Percentiles rank a stretch among this genome's conserved stretches.
Conservation (phyloP, 2,113 vertebrate species). For the Perca fluviatilis region DNA sequence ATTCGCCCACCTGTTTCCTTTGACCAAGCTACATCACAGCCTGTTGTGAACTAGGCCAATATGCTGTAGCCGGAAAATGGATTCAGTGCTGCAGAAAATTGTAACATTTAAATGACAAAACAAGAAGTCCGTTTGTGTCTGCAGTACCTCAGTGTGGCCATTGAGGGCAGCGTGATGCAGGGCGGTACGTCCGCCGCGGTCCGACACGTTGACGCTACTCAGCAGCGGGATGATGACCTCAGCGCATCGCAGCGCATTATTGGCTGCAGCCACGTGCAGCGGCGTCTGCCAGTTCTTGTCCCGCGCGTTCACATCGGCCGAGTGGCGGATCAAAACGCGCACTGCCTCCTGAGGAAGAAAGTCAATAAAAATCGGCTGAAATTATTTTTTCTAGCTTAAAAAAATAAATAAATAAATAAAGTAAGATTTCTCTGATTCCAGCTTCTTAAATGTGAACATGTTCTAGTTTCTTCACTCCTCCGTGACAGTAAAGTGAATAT, state of each 20-base stretch:
- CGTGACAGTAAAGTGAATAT: no score
- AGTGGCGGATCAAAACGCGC: slow-evolving; percentile 94
- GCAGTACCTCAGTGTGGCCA: slow-evolving; percentile 92
- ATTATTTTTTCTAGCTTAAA: no score
- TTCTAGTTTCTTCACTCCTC: no score
- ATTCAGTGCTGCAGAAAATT: background rate
- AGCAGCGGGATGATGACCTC: slow-evolving; percentile 94
- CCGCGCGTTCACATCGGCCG: slow-evolving; percentile 94
- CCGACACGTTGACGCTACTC: slow-evolving; percentile 96
- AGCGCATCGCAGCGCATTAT: slow-evolving; percentile 92
- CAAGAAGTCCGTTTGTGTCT: background rate
- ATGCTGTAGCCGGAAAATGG: no score
- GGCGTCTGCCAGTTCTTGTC: slow-evolving; percentile 99
- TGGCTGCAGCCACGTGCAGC: slow-evolving; percentile 93
- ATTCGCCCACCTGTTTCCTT: slow-evolving; percentile 53
- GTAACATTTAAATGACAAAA: no score
- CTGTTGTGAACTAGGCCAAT: background rate
- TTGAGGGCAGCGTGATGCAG: slow-evolving; percentile 97
- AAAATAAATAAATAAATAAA: no score
- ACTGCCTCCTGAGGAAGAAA: slow-evolving; percentile 89
- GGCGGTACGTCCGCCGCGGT: slow-evolving; percentile 93
- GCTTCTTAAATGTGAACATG: no score
- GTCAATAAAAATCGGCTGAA: no score
- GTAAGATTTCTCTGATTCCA: no score
- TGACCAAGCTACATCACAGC: slow-evolving; percentile 32